These are phyloP conservation scores for Ostrea denselamellosa DNA, from an alignment of 1,140 invertebrate genomes.

Conservation along the genomic window DNA sequence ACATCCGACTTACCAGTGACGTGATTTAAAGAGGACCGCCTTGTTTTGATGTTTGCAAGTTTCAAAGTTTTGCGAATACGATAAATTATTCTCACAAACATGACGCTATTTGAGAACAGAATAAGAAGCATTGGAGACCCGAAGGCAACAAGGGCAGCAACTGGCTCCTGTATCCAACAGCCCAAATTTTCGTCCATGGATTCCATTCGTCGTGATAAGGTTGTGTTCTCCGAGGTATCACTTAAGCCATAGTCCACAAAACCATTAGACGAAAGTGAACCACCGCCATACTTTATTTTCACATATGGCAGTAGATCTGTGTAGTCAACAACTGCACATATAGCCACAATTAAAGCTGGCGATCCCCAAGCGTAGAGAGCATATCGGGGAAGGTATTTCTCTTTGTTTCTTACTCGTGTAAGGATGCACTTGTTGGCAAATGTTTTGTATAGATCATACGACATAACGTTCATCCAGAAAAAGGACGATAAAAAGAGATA, in stretches of 20 bases:
- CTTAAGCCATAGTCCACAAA: not conserved
- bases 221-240: not conserved
- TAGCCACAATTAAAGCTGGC: conserved; percentile 79
- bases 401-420: conserved; percentile 60
- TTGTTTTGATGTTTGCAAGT: conserved; percentile 61
- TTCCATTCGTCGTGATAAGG: conserved; percentile 23
- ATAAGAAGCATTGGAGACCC: conserved; percentile 76
- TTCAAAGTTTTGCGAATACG: conserved; percentile 80
- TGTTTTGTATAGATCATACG: conserved; percentile 84
- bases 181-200: conserved; percentile 56
- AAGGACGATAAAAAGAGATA: conserved; percentile 82
- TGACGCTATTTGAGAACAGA: conserved; percentile 73
- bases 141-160: conserved; percentile 76
- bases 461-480: conserved; percentile 83
- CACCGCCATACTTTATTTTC: conserved; percentile 66
- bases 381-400: conserved; percentile 80
- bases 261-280: not conserved
- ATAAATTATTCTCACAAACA: conserved; percentile 77
- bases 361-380: conserved; percentile 81
- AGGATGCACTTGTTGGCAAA: conserved; percentile 77
- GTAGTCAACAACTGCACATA: conserved; percentile 80
- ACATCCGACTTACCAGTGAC: conserved; percentile 76
- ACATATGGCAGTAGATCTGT: conserved; percentile 68
- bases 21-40: conserved; percentile 61
- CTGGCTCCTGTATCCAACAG: conserved; percentile 80